Base-by-base conservation (phyloP, 2,888 invertebrate genomes). In the Ormyrus nitidulus region DNA sequence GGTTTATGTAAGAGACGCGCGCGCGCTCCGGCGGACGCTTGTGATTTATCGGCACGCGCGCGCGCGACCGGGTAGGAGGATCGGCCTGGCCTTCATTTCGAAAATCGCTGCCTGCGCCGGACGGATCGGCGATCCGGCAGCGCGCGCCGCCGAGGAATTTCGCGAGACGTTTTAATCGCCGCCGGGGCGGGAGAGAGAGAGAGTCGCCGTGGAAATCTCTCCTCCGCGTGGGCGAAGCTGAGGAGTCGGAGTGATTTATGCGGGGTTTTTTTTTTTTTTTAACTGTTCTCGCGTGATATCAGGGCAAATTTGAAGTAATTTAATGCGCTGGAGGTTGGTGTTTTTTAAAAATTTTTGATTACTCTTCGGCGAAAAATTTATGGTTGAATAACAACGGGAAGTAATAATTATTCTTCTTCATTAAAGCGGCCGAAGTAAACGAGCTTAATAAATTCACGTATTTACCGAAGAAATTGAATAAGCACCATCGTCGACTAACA, bases 11-110 rank as follows among this genome's bases (percentile, higher is more conserved):
- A 77, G 77, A 77, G 66, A 34, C 13, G 8, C 44, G 11, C 58
- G 49, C 74, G 49, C 69, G 59, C 61, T 46, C 48, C 11, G 59
- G 58, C 44, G 34, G 34, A 34, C 34, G 2, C 73, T 10, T 53
- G 69, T 80, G 80, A 80, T 80, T 80, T 80, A 80, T 80, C 66
- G 77, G 77, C 61, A 49, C 62, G 34, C 34, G 73, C 4, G 9
- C 19, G 6, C 6, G 5, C 5, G 6, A 5, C 34, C 34, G 53
- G 48, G 64, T 13, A 54, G 34, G 44, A 8, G 54, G 46, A 19
- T 71, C 56, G 10, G 10, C 58, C 6, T 53, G 49, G 51, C 66
- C 77, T 78, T 72, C 79, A 56, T 69, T 73, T 79, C 74, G 64
- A n/a, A 79, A 79, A 74, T 74, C 73, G 53, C 34, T 34, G 62